Evolutionary conservation across 2,113 vertebrate genomes (phyloP), one percentile per base, ranked within the genome.

Genomic region (Chlamydotis undulata): DNA sequence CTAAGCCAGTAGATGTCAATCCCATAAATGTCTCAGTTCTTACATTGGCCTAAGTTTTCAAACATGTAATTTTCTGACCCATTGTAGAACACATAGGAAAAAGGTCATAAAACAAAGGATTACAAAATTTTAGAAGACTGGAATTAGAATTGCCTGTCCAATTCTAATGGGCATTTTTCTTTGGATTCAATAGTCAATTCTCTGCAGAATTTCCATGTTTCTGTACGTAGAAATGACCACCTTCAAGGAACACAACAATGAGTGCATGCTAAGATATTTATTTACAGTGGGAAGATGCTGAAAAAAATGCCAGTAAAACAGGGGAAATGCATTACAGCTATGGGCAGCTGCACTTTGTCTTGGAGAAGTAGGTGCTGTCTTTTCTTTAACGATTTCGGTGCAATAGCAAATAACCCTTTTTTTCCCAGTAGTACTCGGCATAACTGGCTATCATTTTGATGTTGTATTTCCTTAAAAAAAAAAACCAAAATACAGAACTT

Each of bases 211-310:
- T 84, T 84, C 67, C 33, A 50, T 5, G 1, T 18, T 15, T 83
- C 8, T 12, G 4, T 24, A 37, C 3, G 10, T 12, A 28, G 23
- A 75, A 68, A 1, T 0, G 8, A 59, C 22, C 10, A 45, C 7
- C 13, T 77, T 65, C 22, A 69, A 53, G 35, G 33, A 68, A 63
- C 9, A 78, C 47, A 91, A 25, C 31, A 77, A 19, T 28, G 9
- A 56, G 18, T 65, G 12, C 14, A 31, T 2, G 5, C 4, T 10
- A 19, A 68, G 16, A 8, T 35, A 64, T 61, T 79, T 73, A 39
- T 68, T 59, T 80, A 29, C 12, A 57, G 50, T 61, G 17, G 26
- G 24, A 83, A 74, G 59, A 53, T 39, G 12, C 29, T 77, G 55
- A 39, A 53, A 61, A 70, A 41, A 23, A 2, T 7, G 28, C 23